Evolutionary conservation across 2,797 vertebrate genomes (phyloP), one percentile per base, ranked within the genome.

Genomic region (Hozukius guyotensis): DNA sequence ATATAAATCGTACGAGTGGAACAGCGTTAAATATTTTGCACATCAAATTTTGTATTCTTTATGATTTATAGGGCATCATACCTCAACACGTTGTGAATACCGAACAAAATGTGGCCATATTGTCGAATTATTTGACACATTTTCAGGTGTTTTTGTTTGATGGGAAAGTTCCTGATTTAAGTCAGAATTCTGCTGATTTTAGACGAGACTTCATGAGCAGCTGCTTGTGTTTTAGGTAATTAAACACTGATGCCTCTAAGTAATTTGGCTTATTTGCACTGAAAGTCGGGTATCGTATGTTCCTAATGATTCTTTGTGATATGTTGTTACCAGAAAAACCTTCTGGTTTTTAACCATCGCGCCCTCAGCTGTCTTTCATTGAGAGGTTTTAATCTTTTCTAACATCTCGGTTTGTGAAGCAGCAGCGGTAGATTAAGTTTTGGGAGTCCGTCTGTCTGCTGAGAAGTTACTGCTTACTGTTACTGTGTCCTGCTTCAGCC

Each of bases 401-500:
- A 6, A 69, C 61, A 25, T n/a, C 11, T 53, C 1, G 0, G 9
- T 8, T 38, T 11, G 18, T 31, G 27, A 22, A 57, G 32, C 70
- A n/a, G 10, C 32, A 7, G 38, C 61, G 6, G 42, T 18, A 25
- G 10, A 49, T 68, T 31, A 59, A 6, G 14, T 16, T 67, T 8
- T 34, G 5, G 1, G 42, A 25, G 18, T 65, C 38, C 27, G 70
- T 62, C 1, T 42, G 55, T 29, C 61, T 2, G 13, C 64, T 75
- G 46, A 77, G 36, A 63, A 72, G 78, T 69, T 75, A 66, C 72
- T 32, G 78, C 36, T 38, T 38, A 38, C 36, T 38, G 36, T 38
- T 38, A 38, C 36, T 38, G 36, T 14, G 36, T 83, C 74, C 80
- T 31, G 62, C 77, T 6, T 42, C 76, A 59, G 22, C 73, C 25